These are phyloP conservation scores for Nudaria mundana DNA, from an alignment of 2,888 invertebrate species.

Conservation along the genomic window DNA sequence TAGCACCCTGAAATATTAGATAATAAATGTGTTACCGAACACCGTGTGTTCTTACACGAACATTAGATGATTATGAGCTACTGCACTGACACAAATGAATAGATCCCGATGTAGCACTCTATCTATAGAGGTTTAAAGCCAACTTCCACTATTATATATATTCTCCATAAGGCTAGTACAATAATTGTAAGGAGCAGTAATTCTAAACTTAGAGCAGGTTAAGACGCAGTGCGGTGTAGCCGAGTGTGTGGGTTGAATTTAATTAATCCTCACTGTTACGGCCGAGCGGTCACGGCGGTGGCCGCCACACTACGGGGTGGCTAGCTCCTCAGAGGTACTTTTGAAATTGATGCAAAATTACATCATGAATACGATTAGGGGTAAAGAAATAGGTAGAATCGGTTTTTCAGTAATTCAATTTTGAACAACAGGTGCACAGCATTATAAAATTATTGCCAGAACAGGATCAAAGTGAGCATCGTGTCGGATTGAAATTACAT, in stretches of 20 bases:
- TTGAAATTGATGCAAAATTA: slow-evolving; percentile 3
- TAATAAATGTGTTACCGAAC: no score
- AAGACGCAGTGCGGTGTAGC: slow-evolving; percentile 32
- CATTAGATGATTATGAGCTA: no score
- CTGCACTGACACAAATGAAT: no score
- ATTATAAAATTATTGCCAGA: no score
- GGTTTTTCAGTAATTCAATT: no score
- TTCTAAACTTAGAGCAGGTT: slow-evolving; percentile 27
- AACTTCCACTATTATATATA: no score
- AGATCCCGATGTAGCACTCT: no score
- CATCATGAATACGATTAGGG: background rate
- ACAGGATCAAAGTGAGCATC: background rate
- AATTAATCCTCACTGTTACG: slow-evolving; percentile 53
- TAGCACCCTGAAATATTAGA: no score
- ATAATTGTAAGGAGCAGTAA: slow-evolving; percentile 7
- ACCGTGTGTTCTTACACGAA: no score
- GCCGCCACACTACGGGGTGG: slow-evolving; percentile 18
- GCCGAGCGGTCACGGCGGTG: slow-evolving; percentile 36
- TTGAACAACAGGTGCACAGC: no score
- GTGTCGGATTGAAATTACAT: background rate
- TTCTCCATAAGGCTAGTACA: background rate
- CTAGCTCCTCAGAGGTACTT: background rate
- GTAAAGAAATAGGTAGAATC: no score
- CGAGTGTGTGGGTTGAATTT: slow-evolving; percentile 42
- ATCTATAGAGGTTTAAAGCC: background rate